Base-by-base conservation (phyloP, 2,113 vertebrate genomes). In the Colistium nudipinnis region DNA sequence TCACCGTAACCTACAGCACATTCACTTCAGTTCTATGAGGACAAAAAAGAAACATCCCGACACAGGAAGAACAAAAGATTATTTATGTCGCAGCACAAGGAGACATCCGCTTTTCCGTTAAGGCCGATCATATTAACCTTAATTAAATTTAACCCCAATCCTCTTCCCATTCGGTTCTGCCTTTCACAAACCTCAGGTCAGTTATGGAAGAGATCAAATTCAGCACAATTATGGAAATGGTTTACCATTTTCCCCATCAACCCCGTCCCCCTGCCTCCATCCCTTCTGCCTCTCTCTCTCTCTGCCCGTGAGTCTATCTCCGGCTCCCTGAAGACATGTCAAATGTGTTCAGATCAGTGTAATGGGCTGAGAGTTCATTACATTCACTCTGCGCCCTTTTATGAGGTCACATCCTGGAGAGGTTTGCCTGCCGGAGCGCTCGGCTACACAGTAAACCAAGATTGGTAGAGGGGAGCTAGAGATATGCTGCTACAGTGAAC, bases 331-430 rank as follows among this genome's bases (percentile, higher is more conserved):
- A 90, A 88, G 88, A 89, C 87, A 85, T 85, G 89, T 90, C 88
- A 89, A 83, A 88, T 89, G 83, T 81, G 81, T 75, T 88, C 82
- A 79, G 83, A 85, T 91, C 83, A 88, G 88, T 84, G 87, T 87
- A 90, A 90, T 91, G 88, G 86, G 83, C 86, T 84, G 78, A 84
- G 87, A 91, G 89, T 89, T 91, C 88, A 91, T 90, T 92, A 89
- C 88, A 82, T 83, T 78, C 85, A 71, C 83, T 80, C 85, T 77
- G 75, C 76, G 85, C 88, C 76, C 82, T 86, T 92, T 91, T 89
- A 92, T 90, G 90, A 89, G 89, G 90, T 92, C 90, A 89, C 81
- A 87, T 90, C 88, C 87, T 84, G 78, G 71, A 90, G 85, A 90
- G 78, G 66, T 78, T 82, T 75, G 82, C 67, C 70, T 74, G 80